Conservation (phyloP, 2,797 vertebrate genomes). For the Sebastes steindachneri region DNA sequence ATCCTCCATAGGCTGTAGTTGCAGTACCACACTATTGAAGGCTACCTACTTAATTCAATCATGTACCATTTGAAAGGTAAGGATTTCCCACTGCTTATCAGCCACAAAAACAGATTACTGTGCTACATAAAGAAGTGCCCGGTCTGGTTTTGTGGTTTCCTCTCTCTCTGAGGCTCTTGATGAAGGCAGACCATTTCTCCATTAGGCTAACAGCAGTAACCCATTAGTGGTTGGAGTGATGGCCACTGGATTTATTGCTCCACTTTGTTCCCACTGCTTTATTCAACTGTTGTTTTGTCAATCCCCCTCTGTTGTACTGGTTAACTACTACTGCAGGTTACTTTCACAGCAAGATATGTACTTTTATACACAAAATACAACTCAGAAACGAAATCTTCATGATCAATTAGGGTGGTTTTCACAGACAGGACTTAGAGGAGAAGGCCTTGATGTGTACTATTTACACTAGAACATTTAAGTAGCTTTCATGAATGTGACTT, state of each 20-base stretch:
- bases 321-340: background rate
- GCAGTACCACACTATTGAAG: background rate
- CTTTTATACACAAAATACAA: background rate
- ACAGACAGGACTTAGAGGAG: no score
- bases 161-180: background rate
- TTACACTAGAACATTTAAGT: no score
- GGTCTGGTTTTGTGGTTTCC: conserved; percentile 1
- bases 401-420: background rate
- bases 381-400: background rate
- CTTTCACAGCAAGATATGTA: background rate
- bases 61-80: background rate
- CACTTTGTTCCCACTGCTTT: background rate
- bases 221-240: conserved; percentile 9
- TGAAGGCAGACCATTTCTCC: background rate
- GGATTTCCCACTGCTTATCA: background rate
- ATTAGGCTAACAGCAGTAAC: conserved; percentile 9
- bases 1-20: background rate
- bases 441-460: no score
- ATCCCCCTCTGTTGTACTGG: background rate
- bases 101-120: background rate
- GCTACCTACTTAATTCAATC: background rate
- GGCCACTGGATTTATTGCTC: background rate
- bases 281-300: background rate
- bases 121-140: background rate
- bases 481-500: no score